Conservation (phyloP, 2,888 invertebrate species). For the Troides helena region DNA sequence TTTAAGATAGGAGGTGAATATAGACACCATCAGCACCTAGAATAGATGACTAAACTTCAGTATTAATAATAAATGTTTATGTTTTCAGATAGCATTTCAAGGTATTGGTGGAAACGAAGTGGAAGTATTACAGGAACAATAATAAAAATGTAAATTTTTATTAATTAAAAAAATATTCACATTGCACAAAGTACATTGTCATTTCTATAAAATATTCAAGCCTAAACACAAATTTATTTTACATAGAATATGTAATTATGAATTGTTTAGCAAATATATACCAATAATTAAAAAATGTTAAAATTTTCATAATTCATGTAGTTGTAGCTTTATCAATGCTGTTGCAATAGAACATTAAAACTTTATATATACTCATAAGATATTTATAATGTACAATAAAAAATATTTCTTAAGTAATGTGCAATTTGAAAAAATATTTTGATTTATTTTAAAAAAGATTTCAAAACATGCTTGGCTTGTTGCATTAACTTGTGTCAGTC, state of each 20-base stretch:
- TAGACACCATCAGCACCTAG: no score
- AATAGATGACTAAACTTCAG: not conserved
- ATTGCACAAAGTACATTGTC: slow-evolving; percentile 24
- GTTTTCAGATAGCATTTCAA: slow-evolving; percentile 47
- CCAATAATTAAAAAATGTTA: not conserved
- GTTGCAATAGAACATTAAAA: no score
- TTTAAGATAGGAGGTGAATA: no score
- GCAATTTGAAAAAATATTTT: not conserved
- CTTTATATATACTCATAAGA: no score
- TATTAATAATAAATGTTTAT: not conserved
- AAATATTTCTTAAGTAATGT: not conserved
- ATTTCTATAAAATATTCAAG: slow-evolving; percentile 12
- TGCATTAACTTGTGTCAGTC: not conserved
- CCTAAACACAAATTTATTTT: slow-evolving; percentile 11
- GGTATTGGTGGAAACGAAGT: slow-evolving; percentile 46
- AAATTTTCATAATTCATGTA: no score
- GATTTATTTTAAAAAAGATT: not conserved
- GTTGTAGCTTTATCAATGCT: no score
- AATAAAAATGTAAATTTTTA: slow-evolving; percentile 27
- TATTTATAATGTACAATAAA: no score
- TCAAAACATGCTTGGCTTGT: not conserved
- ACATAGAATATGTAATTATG: slow-evolving; percentile 4
- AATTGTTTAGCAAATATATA: not conserved
- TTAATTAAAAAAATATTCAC: slow-evolving; percentile 18
- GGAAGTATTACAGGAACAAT: slow-evolving; percentile 34